Evolutionary conservation across 2,797 vertebrate genomes (phyloP).

Genomic region (Gallinago nigripennis): DNA sequence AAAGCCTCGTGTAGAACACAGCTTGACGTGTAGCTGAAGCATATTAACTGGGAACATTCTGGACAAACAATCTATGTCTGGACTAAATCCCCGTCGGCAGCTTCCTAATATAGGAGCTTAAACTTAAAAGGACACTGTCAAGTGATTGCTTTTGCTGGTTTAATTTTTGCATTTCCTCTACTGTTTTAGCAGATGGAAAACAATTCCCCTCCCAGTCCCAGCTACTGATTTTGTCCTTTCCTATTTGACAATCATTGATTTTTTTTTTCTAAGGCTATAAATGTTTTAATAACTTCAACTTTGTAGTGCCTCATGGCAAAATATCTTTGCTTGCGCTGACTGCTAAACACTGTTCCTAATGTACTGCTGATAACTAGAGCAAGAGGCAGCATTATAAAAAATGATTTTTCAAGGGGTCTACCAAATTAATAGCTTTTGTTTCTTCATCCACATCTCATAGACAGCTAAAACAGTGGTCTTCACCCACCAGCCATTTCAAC

Average conservation of each 20-base stretch:
- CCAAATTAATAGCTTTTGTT: slow-evolving; percentile 25
- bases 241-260: slow-evolving; percentile 57
- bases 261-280: slow-evolving; percentile 48
- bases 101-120: not conserved
- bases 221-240: slow-evolving; percentile 48
- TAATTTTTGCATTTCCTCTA: slow-evolving; percentile 50
- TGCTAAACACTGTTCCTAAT: slow-evolving; percentile 40
- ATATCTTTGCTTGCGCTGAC: slow-evolving; percentile 44
- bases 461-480: not conserved
- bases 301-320: slow-evolving; percentile 59
- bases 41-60: not conserved
- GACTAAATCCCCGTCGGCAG: not conserved
- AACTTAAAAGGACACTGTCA: slow-evolving; percentile 31
- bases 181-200: slow-evolving; percentile 25
- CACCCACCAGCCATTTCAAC: not conserved
- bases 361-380: slow-evolving; percentile 1
- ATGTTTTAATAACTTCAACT: slow-evolving; percentile 70
- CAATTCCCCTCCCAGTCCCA: slow-evolving; percentile 31
- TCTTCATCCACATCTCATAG: not conserved
- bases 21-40: not conserved
- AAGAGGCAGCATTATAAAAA: slow-evolving; percentile 6
- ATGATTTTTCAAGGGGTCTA: not conserved
- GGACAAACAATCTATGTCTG: not conserved
- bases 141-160: slow-evolving; percentile 31
- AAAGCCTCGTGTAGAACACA: not conserved